These are phyloP conservation scores for Megastigmus dorsalis DNA, from an alignment of 2,888 invertebrate species.

Conservation along the genomic window DNA sequence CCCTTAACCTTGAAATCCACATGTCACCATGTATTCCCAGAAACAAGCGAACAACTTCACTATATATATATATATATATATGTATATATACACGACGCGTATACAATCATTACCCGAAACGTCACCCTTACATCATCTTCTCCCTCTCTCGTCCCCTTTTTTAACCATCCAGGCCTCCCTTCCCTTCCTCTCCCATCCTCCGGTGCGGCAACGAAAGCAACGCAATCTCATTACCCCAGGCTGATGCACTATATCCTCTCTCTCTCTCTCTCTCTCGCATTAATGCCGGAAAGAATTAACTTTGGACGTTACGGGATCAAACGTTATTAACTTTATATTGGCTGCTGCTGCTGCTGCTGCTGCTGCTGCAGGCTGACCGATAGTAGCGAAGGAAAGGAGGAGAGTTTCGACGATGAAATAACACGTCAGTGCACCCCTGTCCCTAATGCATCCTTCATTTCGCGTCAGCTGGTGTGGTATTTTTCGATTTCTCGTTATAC, in stretches of 20 bases:
- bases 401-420: constrained; percentile 54
- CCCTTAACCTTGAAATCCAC: too few relatives aligned
- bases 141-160: neutral
- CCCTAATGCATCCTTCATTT: constrained; percentile 58
- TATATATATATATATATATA: too few relatives aligned
- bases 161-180: constrained; percentile 51
- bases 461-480: constrained; percentile 57
- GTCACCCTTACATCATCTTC: constrained; percentile 2
- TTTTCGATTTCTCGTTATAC: constrained; percentile 44
- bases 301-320: constrained; percentile 70
- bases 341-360: constrained; percentile 60
- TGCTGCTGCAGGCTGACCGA: too few relatives aligned
- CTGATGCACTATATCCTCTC: constrained; percentile 58
- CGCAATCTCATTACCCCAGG: constrained; percentile 34
- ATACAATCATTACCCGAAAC: constrained; percentile 10
- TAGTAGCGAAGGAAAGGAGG: neutral
- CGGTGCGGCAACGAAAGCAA: too few relatives aligned
- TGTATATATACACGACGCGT: too few relatives aligned
- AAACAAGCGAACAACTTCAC: too few relatives aligned
- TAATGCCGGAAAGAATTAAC: constrained; percentile 73
- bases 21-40: too few relatives aligned
- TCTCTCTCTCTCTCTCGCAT: constrained; percentile 66
- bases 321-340: constrained; percentile 71
- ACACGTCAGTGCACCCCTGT: constrained; percentile 52
- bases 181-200: constrained; percentile 12